Percentiles rank a stretch among this genome's conserved stretches.
phyloP scores from a whole-genome alignment of 1,140 invertebrate genomes.

The Drosophila asahinai region DNA sequence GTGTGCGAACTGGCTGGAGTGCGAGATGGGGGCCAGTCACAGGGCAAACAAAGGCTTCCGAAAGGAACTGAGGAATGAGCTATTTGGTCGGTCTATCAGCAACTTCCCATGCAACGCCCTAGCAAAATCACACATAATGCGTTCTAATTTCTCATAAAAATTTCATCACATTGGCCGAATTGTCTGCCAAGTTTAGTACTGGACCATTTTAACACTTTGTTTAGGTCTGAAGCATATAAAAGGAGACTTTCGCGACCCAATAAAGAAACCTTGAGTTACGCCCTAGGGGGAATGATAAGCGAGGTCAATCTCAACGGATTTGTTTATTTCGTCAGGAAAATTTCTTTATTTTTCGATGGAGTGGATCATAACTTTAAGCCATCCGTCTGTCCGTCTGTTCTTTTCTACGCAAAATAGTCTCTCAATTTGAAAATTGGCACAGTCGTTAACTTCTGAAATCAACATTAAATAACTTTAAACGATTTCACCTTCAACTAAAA shows the following conservation, averaged over 20 bases:
- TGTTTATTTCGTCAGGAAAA: background rate
- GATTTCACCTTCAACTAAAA: too few species aligned
- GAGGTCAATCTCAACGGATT: too few species aligned
- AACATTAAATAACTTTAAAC: too few species aligned
- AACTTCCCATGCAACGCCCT: conserved; percentile 36
- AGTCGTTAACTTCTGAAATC: too few species aligned
- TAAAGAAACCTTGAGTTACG: background rate
- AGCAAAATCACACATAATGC: conserved; percentile 61
- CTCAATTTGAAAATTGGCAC: too few species aligned
- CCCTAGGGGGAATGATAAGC: background rate
- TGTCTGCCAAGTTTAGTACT: conserved; percentile 38
- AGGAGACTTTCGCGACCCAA: background rate
- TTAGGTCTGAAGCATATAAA: conserved; percentile 3
- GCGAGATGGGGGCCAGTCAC: conserved; percentile 37
- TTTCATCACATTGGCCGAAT: conserved; percentile 55
- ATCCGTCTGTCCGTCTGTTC: too few species aligned
- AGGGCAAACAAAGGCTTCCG: conserved; percentile 64
- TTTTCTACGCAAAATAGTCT: too few species aligned
- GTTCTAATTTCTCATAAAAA: conserved; percentile 66
- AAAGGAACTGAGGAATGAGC: background rate
- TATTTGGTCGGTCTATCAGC: conserved; percentile 32
- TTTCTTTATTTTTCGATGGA: background rate
- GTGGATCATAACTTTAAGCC: too few species aligned
- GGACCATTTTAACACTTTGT: conserved; percentile 12
- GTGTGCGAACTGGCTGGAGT: conserved; percentile 6